Evolutionary conservation across 2,888 invertebrate genomes (phyloP).

Genomic region (Incurvaria masculella): DNA sequence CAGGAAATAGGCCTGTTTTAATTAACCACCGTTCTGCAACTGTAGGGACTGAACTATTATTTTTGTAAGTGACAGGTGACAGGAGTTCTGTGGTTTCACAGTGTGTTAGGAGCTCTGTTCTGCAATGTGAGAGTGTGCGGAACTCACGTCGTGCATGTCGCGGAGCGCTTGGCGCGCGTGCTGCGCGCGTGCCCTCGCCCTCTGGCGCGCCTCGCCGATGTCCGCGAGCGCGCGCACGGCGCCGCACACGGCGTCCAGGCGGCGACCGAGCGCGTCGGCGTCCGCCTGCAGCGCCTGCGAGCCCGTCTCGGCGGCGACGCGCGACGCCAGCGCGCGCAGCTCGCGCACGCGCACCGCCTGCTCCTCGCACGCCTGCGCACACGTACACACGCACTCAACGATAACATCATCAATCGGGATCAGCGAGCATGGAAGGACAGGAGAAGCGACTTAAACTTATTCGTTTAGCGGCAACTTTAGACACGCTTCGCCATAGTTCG

Average conservation of each 20-base stretch:
- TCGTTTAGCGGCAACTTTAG: no score
- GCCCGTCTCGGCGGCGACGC: conserved; percentile 77
- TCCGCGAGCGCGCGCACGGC: conserved; percentile 72
- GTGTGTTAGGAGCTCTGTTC: no score
- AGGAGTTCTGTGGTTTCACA: no score
- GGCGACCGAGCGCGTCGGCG: conserved; percentile 70
- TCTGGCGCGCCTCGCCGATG: conserved; percentile 68
- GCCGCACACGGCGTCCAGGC: conserved; percentile 72
- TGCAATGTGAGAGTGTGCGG: no score
- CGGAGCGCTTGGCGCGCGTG: conserved; percentile 63
- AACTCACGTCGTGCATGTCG: conserved; percentile 70
- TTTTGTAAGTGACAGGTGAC: no score
- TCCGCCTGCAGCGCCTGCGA: conserved; percentile 72
- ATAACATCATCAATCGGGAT: no score
- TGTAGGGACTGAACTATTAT: no score
- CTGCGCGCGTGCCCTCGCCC: conserved; percentile 56
- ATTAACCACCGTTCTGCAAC: no score
- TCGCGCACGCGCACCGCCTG: conserved; percentile 71
- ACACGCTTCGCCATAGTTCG: no score
- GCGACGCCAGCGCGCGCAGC: conserved; percentile 70
- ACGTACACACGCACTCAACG: conserved; percentile 3
- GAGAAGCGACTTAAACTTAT: no score
- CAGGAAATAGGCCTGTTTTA: no score
- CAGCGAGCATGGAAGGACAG: no score
- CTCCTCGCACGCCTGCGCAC: conserved; percentile 69